Conservation (phyloP, 92 coral and sea anemone genomes). For the Ricordea florida region DNA sequence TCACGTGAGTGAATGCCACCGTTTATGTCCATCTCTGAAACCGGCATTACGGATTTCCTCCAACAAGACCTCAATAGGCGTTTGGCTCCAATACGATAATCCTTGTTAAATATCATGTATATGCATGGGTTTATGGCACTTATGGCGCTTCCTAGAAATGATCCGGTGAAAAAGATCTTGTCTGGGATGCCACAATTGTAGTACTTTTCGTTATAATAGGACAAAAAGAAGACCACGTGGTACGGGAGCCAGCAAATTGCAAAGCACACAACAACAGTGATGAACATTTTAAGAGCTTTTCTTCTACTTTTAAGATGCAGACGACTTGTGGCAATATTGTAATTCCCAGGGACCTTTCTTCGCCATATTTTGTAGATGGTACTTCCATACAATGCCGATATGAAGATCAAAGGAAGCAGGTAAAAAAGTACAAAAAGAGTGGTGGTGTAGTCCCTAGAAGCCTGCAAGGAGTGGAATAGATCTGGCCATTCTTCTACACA, state of each 20-base stretch:
- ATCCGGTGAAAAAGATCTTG: conserved; percentile 12
- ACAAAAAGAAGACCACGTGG: conserved; percentile 54
- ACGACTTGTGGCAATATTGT: neutral
- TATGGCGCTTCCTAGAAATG: conserved; percentile 29
- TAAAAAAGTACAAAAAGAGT: conserved; percentile 55
- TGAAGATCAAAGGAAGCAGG: conserved; percentile 32
- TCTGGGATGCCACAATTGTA: conserved; percentile 34
- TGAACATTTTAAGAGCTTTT: conserved; percentile 59
- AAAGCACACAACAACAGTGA: conserved; percentile 57
- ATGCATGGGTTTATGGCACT: conserved; percentile 65
- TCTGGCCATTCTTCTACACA: conserved; percentile 81
- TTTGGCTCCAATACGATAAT: conserved; percentile 33
- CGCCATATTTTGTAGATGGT: conserved; percentile 52
- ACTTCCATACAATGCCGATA: conserved; percentile 41
- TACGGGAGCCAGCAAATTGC: conserved; percentile 72
- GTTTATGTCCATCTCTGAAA: too few relatives aligned
- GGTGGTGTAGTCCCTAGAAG: conserved; percentile 66
- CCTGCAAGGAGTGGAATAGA: conserved; percentile 45
- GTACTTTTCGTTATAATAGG: conserved; percentile 2
- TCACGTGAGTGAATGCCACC: too few relatives aligned
- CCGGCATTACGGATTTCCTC: too few relatives aligned
- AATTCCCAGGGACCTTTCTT: conserved; percentile 51
- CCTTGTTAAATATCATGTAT: conserved; percentile 35
- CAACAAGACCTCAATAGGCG: neutral
- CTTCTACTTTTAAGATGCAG: conserved; percentile 19